A percentile compares a stretch with the other conserved stretches of the same genome.
Conservation (phyloP, 2,888 invertebrate genomes). For the Rhingia campestris region DNA sequence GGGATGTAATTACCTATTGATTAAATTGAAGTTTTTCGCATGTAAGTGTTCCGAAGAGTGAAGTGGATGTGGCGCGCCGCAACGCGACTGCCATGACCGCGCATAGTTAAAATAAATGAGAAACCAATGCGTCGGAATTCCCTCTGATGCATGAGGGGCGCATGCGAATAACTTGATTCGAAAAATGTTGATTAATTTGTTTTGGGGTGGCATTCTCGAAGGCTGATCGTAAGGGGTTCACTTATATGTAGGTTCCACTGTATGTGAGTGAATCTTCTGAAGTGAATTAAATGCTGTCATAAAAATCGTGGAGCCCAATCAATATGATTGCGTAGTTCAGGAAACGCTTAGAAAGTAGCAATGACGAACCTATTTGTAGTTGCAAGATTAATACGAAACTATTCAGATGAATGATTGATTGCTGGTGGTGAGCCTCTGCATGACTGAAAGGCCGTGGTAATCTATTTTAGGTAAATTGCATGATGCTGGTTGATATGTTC, state of each 20-base stretch:
- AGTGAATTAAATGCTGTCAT: conserved; percentile 21
- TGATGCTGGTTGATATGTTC: no score
- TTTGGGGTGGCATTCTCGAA: conserved; percentile 42
- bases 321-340: conserved; percentile 25
- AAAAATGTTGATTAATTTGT: conserved; percentile 61
- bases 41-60: conserved; percentile 39
- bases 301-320: conserved; percentile 17
- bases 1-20: conserved; percentile 72
- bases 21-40: conserved; percentile 72
- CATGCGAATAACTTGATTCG: conserved; percentile 64
- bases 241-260: neutral
- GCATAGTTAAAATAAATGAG: conserved; percentile 61
- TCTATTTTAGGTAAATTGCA: no score
- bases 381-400: no score
- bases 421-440: no score
- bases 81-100: conserved; percentile 54
- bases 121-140: conserved; percentile 62
- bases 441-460: no score
- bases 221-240: neutral
- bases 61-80: conserved; percentile 27
- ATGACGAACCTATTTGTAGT: neutral
- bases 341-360: neutral
- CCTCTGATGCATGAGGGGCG: conserved; percentile 43
- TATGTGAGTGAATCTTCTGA: neutral
- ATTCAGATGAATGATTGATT: no score